Percentiles rank a stretch among this genome's conserved stretches.
Conservation (phyloP, 2,113 vertebrate genomes). For the Platysteira castanea region DNA sequence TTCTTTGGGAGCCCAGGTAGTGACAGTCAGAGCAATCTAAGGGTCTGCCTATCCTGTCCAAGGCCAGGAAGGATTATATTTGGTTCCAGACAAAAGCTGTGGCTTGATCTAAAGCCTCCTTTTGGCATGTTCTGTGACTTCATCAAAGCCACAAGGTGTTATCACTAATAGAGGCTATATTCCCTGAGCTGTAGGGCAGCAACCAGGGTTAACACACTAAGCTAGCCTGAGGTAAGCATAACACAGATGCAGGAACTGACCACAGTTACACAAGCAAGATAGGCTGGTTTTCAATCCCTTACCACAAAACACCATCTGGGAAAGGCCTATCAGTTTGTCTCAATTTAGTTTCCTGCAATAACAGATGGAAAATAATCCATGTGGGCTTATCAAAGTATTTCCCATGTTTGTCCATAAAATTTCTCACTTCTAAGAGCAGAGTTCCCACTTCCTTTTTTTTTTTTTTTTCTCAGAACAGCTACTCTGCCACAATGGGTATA, state of each 20-base stretch:
- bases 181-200: neutral
- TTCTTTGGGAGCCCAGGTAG: neutral
- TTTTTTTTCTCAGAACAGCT: neutral
- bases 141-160: neutral
- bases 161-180: neutral
- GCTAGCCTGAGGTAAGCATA: neutral
- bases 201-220: neutral
- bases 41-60: neutral
- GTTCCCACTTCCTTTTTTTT: neutral
- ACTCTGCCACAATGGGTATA: neutral
- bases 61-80: neutral
- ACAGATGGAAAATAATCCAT: neutral
- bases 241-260: neutral
- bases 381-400: neutral
- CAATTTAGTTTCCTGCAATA: neutral
- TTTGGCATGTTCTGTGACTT: neutral
- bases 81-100: neutral
- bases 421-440: neutral
- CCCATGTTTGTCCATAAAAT: neutral
- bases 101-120: neutral
- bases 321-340: neutral
- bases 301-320: neutral
- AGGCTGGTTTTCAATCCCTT: neutral
- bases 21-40: neutral
- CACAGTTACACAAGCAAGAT: neutral